Evolutionary conservation across 2,113 vertebrate genomes (phyloP), one percentile per base, ranked within the genome.

Genomic region (Sinocyclocheilus anophthalmus): DNA sequence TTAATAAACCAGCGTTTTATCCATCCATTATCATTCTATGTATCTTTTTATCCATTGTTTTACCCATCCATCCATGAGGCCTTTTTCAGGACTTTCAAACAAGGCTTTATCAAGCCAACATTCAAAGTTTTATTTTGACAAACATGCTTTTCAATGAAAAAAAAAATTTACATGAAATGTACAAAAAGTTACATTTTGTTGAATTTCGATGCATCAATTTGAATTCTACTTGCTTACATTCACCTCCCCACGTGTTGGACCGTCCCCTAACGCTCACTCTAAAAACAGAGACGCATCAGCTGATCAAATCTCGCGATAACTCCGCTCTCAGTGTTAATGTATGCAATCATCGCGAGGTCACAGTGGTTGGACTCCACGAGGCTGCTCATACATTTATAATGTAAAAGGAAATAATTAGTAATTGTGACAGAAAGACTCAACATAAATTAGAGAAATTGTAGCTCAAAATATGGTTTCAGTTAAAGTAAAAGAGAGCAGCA

Each of bases 191-290:
- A 48, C 11, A 48, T 48, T 45, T 10, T 11, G 9, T 11, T 45
- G 11, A 48, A 48, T 48, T 48, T 48, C 10, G 2, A 12, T 48
- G 45, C 45, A 48, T 48, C 7, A 8, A 8, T 48, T 48, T 48
- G 12, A 12, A 48, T 48, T 48, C 45, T 48, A 48, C 45, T 48
- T 48, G 0, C 45, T n/a, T n/a, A n/a, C n/a, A n/a, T n/a, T n/a
- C n/a, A n/a, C 88, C 87, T 91, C 91, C 92, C 95, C 94, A 96
- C 94, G 95, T 95, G 94, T 92, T 94, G 89, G n/a, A 89, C 90
- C 89, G 91, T 92, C 83, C 88, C n/a, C n/a, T 70, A 93, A 90
- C 88, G 85, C 88, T 92, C 85, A 83, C 92, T 92, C 76, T 89
- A 92, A 93, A 93, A 93, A 94, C 89, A 92, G 89, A 93, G 90